Evolutionary conservation across 2,113 vertebrate species (phyloP), one percentile per base, ranked within the genome.

Genomic region (Clarias gariepinus): DNA sequence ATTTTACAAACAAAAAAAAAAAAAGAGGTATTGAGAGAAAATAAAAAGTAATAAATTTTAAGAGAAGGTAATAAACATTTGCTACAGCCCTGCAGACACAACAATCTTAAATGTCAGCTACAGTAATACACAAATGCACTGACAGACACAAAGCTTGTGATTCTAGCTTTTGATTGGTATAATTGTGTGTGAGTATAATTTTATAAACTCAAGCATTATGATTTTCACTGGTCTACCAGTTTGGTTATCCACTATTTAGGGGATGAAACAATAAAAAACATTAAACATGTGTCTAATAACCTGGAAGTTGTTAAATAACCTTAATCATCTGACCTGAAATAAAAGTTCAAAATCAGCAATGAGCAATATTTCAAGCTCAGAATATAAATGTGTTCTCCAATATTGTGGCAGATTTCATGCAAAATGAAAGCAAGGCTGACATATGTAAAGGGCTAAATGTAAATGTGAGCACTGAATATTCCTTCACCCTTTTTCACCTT

Each of bases 401-500:
- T 18, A 30, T 13, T 78, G 25, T 47, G 25, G 52, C n/a, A 78
- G 47, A 28, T 53, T 52, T 53, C 94, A 95, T 95, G 94, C 95
- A 90, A 84, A 64, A 85, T 63, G 85, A 88, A 79, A 81, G 85
- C 86, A 87, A 87, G 91, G 91, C 90, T 89, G 85, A 87, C 68
- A 81, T 88, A 81, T 83, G 76, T 88, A 33, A 86, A 88, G 55
- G 74, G 41, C 57, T 79, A 55, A 28, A 78, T 78, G 74, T 30
- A 78, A 78, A 78, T 78, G n/a, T 55, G n/a, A 92, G 92, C 87
- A 83, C 57, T 68, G 85, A 92, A 88, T 91, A 92, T 91, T 93
- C 91, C 89, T 93, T 93, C 90, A 90, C 91, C 92, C 93, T 94
- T 93, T 55, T 16, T 30, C 74, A 28, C 74, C 74, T 18, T 28